Conservation (phyloP, 2,888 invertebrate genomes). For the Ptychoptera albimana region DNA sequence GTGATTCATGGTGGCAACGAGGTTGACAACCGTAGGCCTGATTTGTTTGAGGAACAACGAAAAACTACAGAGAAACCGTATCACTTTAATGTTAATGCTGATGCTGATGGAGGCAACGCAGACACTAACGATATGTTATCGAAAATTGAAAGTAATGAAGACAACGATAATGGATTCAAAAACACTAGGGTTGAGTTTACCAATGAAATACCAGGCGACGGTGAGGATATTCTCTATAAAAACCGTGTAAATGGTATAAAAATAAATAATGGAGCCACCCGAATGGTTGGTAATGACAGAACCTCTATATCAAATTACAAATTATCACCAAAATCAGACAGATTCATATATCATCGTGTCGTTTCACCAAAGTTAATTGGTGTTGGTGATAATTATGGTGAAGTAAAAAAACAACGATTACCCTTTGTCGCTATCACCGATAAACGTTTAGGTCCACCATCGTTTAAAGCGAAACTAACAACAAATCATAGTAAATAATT, state of each 20-base stretch:
- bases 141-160: too few relatives aligned
- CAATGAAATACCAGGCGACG: too few relatives aligned
- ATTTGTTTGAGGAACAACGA: conserved; percentile 22
- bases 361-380: conserved; percentile 21
- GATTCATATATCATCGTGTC: conserved; percentile 28
- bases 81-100: background rate
- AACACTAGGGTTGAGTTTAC: too few relatives aligned
- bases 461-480: too few relatives aligned
- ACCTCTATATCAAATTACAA: too few relatives aligned
- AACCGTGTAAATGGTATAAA: too few relatives aligned
- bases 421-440: conserved; percentile 31
- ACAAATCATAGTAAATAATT: too few relatives aligned
- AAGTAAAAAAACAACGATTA: conserved; percentile 22
- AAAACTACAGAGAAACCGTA: conserved; percentile 13
- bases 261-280: background rate
- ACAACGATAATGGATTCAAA: too few relatives aligned
- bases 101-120: too few relatives aligned
- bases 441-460: conserved; percentile 23
- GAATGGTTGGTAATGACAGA: background rate
- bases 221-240: too few relatives aligned
- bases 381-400: conserved; percentile 15
- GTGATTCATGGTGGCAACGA: background rate
- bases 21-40: conserved; percentile 5
- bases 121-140: too few relatives aligned
- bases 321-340: conserved; percentile 15